phyloP scores from a whole-genome alignment of 2,888 invertebrate species.

The Villa cingulata region DNA sequence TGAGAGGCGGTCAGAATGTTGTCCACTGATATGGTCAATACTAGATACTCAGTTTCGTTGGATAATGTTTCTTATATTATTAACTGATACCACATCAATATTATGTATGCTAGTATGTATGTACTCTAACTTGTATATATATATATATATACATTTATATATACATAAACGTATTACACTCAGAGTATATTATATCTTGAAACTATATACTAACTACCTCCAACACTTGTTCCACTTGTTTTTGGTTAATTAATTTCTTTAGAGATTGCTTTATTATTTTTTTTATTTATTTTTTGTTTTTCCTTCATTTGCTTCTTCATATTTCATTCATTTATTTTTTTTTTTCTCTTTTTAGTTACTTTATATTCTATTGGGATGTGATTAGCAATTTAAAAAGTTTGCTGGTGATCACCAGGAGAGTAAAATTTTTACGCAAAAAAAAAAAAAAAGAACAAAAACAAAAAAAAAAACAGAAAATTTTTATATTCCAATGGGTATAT shows the following conservation, averaged over 20 bases:
- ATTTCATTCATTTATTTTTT: too few relatives aligned
- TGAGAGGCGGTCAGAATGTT: conserved; percentile 1
- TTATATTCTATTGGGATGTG: not conserved
- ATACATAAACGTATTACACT: too few relatives aligned
- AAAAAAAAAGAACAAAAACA: too few relatives aligned
- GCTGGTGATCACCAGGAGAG: not conserved
- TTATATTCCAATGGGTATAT: not conserved
- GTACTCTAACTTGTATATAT: too few relatives aligned
- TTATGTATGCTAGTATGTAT: too few relatives aligned
- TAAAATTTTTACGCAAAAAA: not conserved
- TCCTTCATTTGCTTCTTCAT: not conserved
- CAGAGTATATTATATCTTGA: not conserved
- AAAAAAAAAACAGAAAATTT: too few relatives aligned
- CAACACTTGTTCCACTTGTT: conserved; percentile 3
- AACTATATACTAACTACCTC: not conserved
- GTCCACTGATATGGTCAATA: conserved; percentile 5
- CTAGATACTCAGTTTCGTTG: conserved; percentile 4
- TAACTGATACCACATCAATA: not conserved
- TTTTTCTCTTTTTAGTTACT: too few relatives aligned
- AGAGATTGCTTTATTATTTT: too few relatives aligned
- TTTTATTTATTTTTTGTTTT: too few relatives aligned
- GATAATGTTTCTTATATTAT: not conserved
- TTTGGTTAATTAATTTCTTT: conserved; percentile 9
- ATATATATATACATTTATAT: too few relatives aligned
- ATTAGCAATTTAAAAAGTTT: conserved; percentile 4